Evolutionary conservation across 2,888 invertebrate species (phyloP).

Genomic region (Agrotis segetum): DNA sequence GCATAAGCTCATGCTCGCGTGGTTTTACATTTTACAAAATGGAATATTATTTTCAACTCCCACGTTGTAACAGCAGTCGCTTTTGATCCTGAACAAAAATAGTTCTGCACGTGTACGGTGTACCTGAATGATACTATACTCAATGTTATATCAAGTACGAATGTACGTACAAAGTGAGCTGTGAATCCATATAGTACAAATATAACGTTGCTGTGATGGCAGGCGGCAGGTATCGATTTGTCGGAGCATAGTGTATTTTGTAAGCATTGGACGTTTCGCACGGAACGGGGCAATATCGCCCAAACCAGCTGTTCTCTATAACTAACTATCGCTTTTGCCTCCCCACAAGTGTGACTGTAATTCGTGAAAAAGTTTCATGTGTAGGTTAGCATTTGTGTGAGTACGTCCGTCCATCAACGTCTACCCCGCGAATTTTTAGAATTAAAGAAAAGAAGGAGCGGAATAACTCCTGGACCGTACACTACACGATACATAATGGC

Average conservation of each 20-base stretch:
- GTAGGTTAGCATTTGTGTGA: background rate
- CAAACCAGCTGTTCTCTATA: slow-evolving; percentile 77
- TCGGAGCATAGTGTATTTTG: slow-evolving; percentile 75
- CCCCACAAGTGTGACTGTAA: slow-evolving; percentile 58
- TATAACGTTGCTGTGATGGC: slow-evolving; percentile 67
- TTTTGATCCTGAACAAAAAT: slow-evolving; percentile 38
- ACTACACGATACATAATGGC: background rate
- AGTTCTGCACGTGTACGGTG: slow-evolving; percentile 22
- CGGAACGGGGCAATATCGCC: slow-evolving; percentile 76
- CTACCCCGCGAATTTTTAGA: background rate
- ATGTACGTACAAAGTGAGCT: slow-evolving; percentile 34
- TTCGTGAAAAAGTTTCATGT: slow-evolving; percentile 30
- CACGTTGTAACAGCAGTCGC: slow-evolving; percentile 17
- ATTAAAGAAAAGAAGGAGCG: background rate
- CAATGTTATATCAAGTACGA: slow-evolving; percentile 19
- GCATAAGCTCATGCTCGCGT: slow-evolving; percentile 24
- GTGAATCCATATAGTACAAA: slow-evolving; percentile 52
- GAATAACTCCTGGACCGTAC: background rate
- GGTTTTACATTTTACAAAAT: slow-evolving; percentile 32
- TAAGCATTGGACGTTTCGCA: slow-evolving; percentile 79
- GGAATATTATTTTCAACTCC: slow-evolving; percentile 29
- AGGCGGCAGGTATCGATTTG: slow-evolving; percentile 79
- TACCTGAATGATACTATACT: slow-evolving; percentile 37
- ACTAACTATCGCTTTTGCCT: slow-evolving; percentile 73
- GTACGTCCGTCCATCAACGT: background rate